Evolutionary conservation across 2,113 vertebrate species (phyloP).

Genomic region (Cyanoliseus patagonus): DNA sequence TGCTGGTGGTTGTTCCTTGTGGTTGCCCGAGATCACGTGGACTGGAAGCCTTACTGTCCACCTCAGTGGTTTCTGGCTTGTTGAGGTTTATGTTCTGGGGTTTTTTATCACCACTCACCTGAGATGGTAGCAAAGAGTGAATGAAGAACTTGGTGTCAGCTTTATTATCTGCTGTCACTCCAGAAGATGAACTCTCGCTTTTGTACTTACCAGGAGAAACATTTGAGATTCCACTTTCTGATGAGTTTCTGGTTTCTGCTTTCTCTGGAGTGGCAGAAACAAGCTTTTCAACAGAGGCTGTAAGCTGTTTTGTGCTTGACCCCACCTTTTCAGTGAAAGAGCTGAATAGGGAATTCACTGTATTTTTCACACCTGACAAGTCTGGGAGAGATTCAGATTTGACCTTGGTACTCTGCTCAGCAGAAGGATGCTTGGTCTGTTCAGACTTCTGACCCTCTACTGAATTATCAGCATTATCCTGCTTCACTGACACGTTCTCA

Average conservation of each 20-base stretch:
- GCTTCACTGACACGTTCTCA: neutral
- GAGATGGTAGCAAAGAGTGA: slow-evolving; percentile 62
- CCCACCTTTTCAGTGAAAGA: slow-evolving; percentile 87
- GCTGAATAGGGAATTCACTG: slow-evolving; percentile 82
- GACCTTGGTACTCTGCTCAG: slow-evolving; percentile 18
- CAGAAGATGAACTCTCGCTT: slow-evolving; percentile 69
- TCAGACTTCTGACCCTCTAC: slow-evolving; percentile 45
- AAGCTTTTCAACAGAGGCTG: slow-evolving; percentile 75
- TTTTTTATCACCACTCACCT: slow-evolving; percentile 32
- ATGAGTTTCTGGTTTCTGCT: slow-evolving; percentile 47
- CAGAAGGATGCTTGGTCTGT: neutral
- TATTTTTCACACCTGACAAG: slow-evolving; percentile 82
- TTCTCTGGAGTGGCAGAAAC: slow-evolving; percentile 66
- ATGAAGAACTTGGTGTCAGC: slow-evolving; percentile 69
- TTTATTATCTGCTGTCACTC: slow-evolving; percentile 62
- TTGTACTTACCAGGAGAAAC: slow-evolving; percentile 75
- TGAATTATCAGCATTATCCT: slow-evolving; percentile 36
- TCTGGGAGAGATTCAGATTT: slow-evolving; percentile 68
- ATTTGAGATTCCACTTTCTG: slow-evolving; percentile 74
- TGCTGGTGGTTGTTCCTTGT: neutral
- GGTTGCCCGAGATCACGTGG: neutral
- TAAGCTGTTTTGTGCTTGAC: slow-evolving; percentile 79
- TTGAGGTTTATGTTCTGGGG: neutral
- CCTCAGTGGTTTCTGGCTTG: neutral
- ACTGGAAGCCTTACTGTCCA: neutral